A percentile compares a stretch with the other conserved stretches of the same genome.
Evolutionary conservation across 2,888 invertebrate species (phyloP).

Genomic region (Limnephilus auricula): DNA sequence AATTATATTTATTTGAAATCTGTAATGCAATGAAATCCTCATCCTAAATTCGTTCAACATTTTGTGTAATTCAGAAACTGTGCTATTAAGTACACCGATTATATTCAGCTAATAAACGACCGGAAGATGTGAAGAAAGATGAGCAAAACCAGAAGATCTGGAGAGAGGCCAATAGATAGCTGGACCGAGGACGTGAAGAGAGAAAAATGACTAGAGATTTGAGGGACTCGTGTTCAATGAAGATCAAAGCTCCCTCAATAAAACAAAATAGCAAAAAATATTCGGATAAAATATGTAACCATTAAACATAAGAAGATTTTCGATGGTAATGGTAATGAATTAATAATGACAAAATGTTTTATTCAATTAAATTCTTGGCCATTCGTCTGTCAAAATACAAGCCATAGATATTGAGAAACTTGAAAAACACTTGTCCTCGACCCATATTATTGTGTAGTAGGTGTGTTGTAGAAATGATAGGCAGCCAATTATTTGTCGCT

Average conservation of each 20-base stretch:
- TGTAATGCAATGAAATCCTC: neutral
- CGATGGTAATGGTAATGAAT: neutral
- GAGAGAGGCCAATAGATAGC: conserved; percentile 18
- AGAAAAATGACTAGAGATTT: neutral
- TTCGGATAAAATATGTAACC: neutral
- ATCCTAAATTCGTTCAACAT: neutral
- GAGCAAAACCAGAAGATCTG: conserved; percentile 24
- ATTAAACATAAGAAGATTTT: neutral
- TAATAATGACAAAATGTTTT: neutral
- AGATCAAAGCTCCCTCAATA: neutral
- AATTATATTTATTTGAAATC: neutral
- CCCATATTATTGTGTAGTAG: conserved; percentile 1
- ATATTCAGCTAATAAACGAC: neutral
- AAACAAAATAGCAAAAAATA: neutral
- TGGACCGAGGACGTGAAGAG: conserved; percentile 28
- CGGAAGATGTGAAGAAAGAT: conserved; percentile 37
- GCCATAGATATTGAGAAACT: neutral
- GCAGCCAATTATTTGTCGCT: conserved; percentile 20
- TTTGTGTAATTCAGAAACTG: neutral
- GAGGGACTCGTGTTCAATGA: neutral
- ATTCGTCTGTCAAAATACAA: neutral
- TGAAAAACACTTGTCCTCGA: conserved; percentile 18
- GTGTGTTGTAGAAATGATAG: conserved; percentile 13
- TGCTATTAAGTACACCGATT: neutral
- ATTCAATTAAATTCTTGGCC: neutral